Conservation (phyloP, 2,113 vertebrate species). For the Oreotrochilus melanogaster region DNA sequence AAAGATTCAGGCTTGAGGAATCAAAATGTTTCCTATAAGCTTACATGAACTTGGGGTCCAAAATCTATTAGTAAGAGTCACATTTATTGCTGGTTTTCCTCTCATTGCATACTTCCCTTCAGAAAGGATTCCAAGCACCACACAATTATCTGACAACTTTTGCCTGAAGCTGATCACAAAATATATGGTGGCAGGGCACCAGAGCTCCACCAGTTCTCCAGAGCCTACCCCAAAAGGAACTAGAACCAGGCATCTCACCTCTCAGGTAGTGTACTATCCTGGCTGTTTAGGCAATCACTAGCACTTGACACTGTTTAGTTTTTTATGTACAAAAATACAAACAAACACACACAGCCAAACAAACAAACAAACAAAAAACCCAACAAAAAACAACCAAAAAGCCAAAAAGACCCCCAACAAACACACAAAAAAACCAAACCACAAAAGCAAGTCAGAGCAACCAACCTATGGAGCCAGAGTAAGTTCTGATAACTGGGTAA, state of each 20-base stretch:
- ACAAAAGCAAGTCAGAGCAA: not conserved
- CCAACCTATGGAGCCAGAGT: not conserved
- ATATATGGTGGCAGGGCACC: not conserved
- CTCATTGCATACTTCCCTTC: not conserved
- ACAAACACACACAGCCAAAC: no score
- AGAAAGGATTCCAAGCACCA: not conserved
- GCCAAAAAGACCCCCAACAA: no score
- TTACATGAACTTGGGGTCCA: not conserved
- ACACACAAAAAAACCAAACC: not conserved
- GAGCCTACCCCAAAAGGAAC: not conserved
- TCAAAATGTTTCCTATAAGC: not conserved
- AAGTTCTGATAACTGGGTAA: not conserved
- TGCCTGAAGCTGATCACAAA: not conserved
- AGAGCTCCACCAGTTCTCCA: not conserved
- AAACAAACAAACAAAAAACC: not conserved
- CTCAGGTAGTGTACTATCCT: not conserved
- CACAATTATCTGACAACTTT: not conserved
- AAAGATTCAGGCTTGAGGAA: not conserved
- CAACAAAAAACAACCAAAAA: not conserved
- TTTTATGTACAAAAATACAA: not conserved
- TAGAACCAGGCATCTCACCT: not conserved
- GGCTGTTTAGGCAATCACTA: not conserved
- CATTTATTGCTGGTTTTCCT: not conserved
- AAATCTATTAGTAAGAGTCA: not conserved
- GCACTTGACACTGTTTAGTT: not conserved